phyloP scores from a whole-genome alignment of 2,113 vertebrate genomes.

The Jaculus jaculus region DNA sequence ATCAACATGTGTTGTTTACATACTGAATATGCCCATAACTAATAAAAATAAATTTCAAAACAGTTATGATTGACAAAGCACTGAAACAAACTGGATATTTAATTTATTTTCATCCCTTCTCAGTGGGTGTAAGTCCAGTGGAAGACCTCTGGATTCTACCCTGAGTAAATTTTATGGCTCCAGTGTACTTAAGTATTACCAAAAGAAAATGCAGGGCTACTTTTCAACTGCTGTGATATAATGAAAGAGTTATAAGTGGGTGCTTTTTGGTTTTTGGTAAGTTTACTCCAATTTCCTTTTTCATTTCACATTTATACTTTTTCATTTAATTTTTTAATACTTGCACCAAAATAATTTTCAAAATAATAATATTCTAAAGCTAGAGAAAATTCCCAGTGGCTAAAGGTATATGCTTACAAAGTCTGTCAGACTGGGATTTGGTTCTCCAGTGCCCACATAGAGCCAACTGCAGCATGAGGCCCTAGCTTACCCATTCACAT shows the following conservation, averaged over 20 bases:
- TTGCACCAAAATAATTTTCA: slow-evolving; percentile 19
- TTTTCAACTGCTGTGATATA: background rate
- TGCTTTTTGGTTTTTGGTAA: background rate
- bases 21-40: no score
- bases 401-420: no score
- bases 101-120: background rate
- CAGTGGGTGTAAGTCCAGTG: background rate
- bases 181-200: background rate
- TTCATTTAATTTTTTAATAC: background rate
- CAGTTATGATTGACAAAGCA: background rate
- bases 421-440: no score
- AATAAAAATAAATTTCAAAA: no score
- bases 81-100: background rate
- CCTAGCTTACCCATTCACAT: no score
- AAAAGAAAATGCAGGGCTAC: background rate
- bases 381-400: no score
- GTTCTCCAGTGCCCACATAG: no score
- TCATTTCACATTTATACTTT: background rate
- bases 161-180: background rate
- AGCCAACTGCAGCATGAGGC: no score
- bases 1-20: no score
- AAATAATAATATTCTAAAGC: background rate
- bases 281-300: background rate
- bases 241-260: background rate
- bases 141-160: background rate